A percentile compares a stretch with the other conserved stretches of the same genome.
These are phyloP conservation scores for Forbesichthys papilliferus DNA, from an alignment of 2,113 vertebrate genomes.

Conservation along the genomic window DNA sequence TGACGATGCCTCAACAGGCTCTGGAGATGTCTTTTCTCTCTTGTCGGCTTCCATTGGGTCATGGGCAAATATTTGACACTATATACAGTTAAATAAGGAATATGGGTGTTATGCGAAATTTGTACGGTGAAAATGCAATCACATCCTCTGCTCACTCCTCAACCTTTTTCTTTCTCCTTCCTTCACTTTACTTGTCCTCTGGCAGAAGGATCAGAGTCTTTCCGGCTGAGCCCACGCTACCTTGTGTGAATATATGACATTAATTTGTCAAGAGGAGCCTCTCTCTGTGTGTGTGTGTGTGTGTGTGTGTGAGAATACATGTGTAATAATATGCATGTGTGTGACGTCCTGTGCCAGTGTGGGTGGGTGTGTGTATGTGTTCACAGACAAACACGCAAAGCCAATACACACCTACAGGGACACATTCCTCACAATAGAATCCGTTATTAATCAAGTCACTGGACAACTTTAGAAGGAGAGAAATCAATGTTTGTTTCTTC, in stretches of 20 bases:
- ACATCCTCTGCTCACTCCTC: constrained; percentile 29
- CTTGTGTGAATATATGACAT: constrained; percentile 63
- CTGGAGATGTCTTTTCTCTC: constrained; percentile 50
- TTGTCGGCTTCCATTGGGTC: constrained; percentile 53
- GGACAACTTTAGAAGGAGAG: constrained; percentile 68
- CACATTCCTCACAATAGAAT: constrained; percentile 66
- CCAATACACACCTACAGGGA: constrained; percentile 57
- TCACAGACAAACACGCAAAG: constrained; percentile 24
- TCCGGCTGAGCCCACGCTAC: constrained; percentile 56
- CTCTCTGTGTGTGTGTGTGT: not conserved
- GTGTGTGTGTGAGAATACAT: constrained; percentile 12
- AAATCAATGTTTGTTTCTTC: constrained; percentile 77
- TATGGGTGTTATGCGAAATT: constrained; percentile 45
- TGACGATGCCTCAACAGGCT: constrained; percentile 54
- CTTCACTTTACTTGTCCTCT: constrained; percentile 32
- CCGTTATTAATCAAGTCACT: constrained; percentile 77
- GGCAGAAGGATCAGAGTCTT: constrained; percentile 53
- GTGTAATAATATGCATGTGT: not conserved
- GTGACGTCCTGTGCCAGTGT: not conserved
- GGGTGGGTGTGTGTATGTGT: constrained; percentile 15
- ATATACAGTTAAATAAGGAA: constrained; percentile 41
- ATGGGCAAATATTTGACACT: constrained; percentile 51
- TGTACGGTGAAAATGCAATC: constrained; percentile 52
- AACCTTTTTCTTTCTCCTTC: not conserved
- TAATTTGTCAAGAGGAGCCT: constrained; percentile 58